phyloP scores from a whole-genome alignment of 2,113 vertebrate genomes.

The Pterocles gutturalis region DNA sequence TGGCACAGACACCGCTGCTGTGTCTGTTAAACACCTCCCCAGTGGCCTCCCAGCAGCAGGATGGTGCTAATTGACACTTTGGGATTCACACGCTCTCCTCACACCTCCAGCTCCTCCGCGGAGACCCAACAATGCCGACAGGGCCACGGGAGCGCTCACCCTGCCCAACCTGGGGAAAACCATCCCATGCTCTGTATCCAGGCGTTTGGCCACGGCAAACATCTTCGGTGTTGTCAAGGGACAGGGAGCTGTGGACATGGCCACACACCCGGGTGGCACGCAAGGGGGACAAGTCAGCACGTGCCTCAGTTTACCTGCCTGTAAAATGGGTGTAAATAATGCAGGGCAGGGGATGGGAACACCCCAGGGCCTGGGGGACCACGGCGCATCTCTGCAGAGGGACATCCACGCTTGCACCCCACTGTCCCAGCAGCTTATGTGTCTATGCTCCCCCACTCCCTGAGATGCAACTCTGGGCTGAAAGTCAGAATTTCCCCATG shows the following conservation, averaged over 20 bases:
- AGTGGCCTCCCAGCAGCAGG: rapidly evolving
- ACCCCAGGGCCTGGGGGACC: not conserved
- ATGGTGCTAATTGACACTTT: rapidly evolving
- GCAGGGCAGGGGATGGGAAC: not conserved
- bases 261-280: rapidly evolving
- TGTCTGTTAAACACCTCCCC: not conserved
- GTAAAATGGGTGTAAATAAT: not conserved
- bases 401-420: rapidly evolving
- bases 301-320: not conserved
- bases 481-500: not conserved
- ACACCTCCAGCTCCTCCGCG: rapidly evolving
- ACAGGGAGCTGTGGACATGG: rapidly evolving
- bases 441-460: not conserved
- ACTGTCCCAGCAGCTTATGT: not conserved
- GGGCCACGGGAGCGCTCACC: rapidly evolving
- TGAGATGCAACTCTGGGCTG: not conserved
- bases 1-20: not conserved
- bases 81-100: not conserved
- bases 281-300: rapidly evolving
- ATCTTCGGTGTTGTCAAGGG: rapidly evolving
- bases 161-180: rapidly evolving
- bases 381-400: rapidly evolving
- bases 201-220: rapidly evolving
- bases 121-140: rapidly evolving
- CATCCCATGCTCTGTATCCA: rapidly evolving